phyloP scores from a whole-genome alignment of 1,140 invertebrate genomes.

The Acyrthosiphon pisum region DNA sequence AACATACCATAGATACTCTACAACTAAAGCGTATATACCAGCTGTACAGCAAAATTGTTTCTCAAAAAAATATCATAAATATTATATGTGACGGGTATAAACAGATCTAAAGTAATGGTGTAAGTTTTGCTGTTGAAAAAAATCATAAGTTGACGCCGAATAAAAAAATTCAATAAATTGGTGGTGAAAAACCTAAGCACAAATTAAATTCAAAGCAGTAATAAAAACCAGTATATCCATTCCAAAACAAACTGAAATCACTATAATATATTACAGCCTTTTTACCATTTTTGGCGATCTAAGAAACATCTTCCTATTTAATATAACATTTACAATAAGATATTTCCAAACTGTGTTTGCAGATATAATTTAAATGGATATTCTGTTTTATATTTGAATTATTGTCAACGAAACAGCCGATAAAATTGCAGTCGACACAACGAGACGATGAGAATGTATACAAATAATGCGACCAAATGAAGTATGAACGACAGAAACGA shows the following conservation, averaged over 20 bases:
- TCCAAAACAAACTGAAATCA: neutral
- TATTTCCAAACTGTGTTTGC: neutral
- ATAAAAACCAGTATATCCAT: neutral
- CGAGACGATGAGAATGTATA: neutral
- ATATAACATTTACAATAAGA: neutral
- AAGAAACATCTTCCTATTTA: neutral
- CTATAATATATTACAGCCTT: neutral
- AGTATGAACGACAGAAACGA: neutral
- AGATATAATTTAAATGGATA: neutral
- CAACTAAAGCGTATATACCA: too few relatives aligned
- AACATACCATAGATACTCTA: too few relatives aligned
- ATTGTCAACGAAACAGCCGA: neutral
- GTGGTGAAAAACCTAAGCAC: neutral
- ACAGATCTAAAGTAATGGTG: neutral
- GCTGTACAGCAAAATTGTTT: neutral
- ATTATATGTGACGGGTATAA: neutral
- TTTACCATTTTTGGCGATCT: neutral
- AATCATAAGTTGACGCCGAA: neutral
- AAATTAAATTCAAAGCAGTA: neutral
- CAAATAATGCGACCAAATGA: neutral
- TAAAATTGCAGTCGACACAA: neutral
- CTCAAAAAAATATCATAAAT: neutral
- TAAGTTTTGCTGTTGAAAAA: neutral
- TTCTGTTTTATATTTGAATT: neutral
- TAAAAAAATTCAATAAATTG: neutral